phyloP scores from a whole-genome alignment of 37 sponge, comb jelly and placozoan genomes.

The Beroe forskalii region DNA sequence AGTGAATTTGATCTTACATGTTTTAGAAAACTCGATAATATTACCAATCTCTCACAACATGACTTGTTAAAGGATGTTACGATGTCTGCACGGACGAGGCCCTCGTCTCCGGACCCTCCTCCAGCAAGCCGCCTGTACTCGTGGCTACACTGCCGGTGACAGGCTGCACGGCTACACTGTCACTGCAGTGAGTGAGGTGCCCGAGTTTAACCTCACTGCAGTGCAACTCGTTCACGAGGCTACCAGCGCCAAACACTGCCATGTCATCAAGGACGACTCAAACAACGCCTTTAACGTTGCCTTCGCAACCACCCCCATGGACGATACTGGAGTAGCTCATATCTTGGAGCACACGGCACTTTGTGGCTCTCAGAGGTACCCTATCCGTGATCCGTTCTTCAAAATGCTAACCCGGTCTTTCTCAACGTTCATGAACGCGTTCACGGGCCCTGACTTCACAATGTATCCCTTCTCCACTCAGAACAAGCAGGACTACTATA shows the following conservation, averaged over 20 bases:
- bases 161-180: constrained; percentile 76
- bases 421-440: constrained; percentile 97
- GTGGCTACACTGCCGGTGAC: constrained; percentile 42
- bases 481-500: constrained; percentile 81
- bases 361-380: constrained; percentile 89
- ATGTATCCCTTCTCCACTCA: constrained; percentile 92
- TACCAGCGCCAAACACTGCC: constrained; percentile 87
- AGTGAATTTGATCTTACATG: too few species aligned
- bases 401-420: constrained; percentile 95
- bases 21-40: too few species aligned
- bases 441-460: constrained; percentile 89
- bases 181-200: constrained; percentile 68
- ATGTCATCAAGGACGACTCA: constrained; percentile 79
- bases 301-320: constrained; percentile 88
- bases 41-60: too few species aligned
- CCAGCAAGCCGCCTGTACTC: too few species aligned
- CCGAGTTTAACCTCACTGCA: constrained; percentile 81
- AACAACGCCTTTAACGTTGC: constrained; percentile 88
- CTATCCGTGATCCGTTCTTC: constrained; percentile 96
- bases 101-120: neutral
- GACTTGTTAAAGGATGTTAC: neutral
- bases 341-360: constrained; percentile 93
- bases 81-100: neutral
- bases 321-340: constrained; percentile 92
- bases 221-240: constrained; percentile 76